A percentile compares a stretch with the other conserved stretches of the same genome.
phyloP scores from a whole-genome alignment of 2,888 invertebrate species.

The Hypselothyrea guttata region DNA sequence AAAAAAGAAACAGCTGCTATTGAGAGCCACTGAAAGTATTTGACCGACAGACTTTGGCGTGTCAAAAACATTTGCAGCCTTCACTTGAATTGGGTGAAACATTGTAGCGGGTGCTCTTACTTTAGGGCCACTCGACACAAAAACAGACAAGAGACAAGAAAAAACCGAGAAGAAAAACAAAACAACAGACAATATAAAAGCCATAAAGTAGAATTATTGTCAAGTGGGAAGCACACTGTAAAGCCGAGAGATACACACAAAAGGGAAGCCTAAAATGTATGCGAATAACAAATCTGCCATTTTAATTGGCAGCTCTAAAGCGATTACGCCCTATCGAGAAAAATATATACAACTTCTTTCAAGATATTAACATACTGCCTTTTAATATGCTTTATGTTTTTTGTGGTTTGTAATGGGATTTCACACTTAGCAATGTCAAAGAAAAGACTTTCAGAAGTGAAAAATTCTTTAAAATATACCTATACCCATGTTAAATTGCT shows the following conservation, averaged over 20 bases:
- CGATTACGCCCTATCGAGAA: no score
- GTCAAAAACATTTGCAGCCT: constrained; percentile 70
- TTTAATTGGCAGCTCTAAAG: no score
- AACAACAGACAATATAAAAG: constrained; percentile 43
- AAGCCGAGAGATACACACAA: not conserved
- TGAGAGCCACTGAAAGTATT: constrained; percentile 49
- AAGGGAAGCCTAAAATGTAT: not conserved
- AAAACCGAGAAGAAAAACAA: constrained; percentile 1
- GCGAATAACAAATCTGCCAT: not conserved
- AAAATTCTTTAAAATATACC: no score
- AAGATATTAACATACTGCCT: no score
- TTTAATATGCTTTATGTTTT: no score
- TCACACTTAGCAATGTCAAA: no score
- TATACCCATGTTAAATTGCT: no score
- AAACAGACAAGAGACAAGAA: constrained; percentile 1
- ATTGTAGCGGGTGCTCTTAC: constrained; percentile 18
- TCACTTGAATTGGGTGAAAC: constrained; percentile 21
- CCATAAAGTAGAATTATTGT: constrained; percentile 40
- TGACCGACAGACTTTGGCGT: constrained; percentile 67
- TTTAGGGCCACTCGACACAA: constrained; percentile 11
- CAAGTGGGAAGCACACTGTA: constrained; percentile 16
- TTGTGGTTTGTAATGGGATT: no score
- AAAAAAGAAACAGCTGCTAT: constrained; percentile 37
- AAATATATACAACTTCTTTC: no score
- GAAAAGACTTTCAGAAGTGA: no score